phyloP scores from a whole-genome alignment of 1,140 invertebrate species.

The Tribolium castaneum region DNA sequence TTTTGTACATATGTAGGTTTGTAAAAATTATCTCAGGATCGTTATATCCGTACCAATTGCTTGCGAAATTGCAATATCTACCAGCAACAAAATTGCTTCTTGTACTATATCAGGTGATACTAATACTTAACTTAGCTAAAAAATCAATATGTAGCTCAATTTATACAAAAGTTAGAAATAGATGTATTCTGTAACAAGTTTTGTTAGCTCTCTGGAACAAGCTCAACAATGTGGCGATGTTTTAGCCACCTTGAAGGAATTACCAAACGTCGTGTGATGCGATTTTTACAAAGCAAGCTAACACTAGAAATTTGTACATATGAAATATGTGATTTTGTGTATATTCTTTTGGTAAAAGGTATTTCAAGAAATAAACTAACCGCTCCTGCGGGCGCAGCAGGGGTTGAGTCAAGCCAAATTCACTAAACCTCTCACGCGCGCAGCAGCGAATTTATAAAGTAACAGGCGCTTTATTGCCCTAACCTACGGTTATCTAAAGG shows the following conservation, averaged over 20 bases:
- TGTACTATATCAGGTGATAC: conserved; percentile 28
- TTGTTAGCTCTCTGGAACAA: conserved; percentile 19
- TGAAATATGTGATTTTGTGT: conserved; percentile 60
- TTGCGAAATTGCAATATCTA: conserved; percentile 30
- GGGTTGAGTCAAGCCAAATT: too few relatives aligned
- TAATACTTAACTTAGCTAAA: conserved; percentile 32
- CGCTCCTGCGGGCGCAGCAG: too few relatives aligned
- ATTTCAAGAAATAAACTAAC: conserved; percentile 58
- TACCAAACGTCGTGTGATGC: background rate
- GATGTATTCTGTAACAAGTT: background rate
- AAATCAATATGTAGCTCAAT: conserved; percentile 29
- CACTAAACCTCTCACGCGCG: too few relatives aligned
- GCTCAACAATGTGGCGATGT: conserved; percentile 27
- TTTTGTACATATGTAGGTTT: conserved; percentile 20
- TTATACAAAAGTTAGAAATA: conserved; percentile 28
- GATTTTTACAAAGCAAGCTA: conserved; percentile 31
- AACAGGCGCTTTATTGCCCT: too few relatives aligned
- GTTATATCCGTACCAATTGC: conserved; percentile 32
- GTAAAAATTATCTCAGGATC: conserved; percentile 34
- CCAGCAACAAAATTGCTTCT: conserved; percentile 24
- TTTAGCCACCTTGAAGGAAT: conserved; percentile 14
- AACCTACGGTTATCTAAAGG: too few relatives aligned
- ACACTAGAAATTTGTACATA: conserved; percentile 40
- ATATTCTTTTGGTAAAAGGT: conserved; percentile 58
- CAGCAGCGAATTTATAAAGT: too few relatives aligned